Evolutionary conservation across 1,140 invertebrate genomes (phyloP), one percentile per base, ranked within the genome.

Genomic region (Acyrthosiphon pisum): DNA sequence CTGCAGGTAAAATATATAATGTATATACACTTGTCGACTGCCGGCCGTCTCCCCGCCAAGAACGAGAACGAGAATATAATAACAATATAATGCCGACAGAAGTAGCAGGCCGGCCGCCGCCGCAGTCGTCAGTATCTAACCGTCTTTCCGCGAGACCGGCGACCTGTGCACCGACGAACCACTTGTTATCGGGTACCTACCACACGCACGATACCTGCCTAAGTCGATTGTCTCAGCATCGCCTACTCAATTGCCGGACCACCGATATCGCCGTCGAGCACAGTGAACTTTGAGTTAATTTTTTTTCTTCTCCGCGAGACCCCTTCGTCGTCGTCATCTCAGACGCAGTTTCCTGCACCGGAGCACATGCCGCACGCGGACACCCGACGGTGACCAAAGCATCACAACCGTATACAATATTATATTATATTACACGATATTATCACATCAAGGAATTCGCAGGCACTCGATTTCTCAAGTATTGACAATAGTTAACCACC

Each of bases 31-130:
- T 37, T 84, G 0, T 37, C 9, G 37, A 26, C 37, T 26, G n/a
- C 46, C n/a, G 18, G n/a, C 2, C 9, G 20, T 76, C 46, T 56
- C 88, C 88, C 88, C 88, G 88, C 88, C 88, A 41, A 89, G 88
- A 89, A 56, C 50, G 50, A 56, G 87, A 35, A 89, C 22, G 11
- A 35, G 37, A 84, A 84, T 84, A 84, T 84, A 46, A 48, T n/a
- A n/a, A 84, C 14, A 87, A 87, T 48, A 87, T 87, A 44, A 23
- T 30, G 37, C 81, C 81, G 81, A 22, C 41, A 14, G 41, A 86
- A 46, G 84, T 86, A 87, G 84, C 84, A 44, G 14, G 44, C 84
- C 14, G 44, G 35, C 50, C 86, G 86, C 22, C 76, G 37, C 81
- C 22, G 18, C 48, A 89, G 88, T 89, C 60, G 2, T 76, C 60